Conservation (phyloP, 2,888 invertebrate species). For the Cephus runcator region DNA sequence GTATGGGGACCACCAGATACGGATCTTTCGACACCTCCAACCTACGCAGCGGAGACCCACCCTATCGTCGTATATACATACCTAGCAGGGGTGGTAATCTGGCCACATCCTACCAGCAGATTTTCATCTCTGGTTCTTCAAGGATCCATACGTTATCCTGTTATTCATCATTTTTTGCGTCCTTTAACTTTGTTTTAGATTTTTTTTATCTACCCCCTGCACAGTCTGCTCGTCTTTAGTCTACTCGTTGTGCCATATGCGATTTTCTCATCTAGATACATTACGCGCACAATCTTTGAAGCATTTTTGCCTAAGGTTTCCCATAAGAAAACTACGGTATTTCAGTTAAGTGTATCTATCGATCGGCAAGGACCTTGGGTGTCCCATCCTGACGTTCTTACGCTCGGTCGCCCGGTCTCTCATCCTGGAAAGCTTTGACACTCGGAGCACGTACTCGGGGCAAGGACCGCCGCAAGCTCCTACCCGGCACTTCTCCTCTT, state of each 20-base stretch:
- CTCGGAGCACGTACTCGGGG: slow-evolving; percentile 64
- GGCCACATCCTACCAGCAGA: no score
- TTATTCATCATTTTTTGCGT: no score
- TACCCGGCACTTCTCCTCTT: slow-evolving; percentile 27
- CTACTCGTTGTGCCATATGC: no score
- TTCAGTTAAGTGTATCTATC: slow-evolving; percentile 47
- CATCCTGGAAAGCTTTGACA: slow-evolving; percentile 61
- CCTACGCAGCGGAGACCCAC: slow-evolving; percentile 17
- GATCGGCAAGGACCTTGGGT: slow-evolving; percentile 64
- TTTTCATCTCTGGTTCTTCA: no score
- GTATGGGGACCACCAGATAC: slow-evolving; percentile 32
- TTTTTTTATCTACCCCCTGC: no score
- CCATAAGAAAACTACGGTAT: neutral
- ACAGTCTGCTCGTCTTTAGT: no score
- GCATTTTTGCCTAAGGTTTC: no score
- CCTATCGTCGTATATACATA: slow-evolving; percentile 11
- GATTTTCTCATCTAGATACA: no score
- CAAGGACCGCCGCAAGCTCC: slow-evolving; percentile 66
- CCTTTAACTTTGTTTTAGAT: no score
- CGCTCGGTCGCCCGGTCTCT: slow-evolving; percentile 55
- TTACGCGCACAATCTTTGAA: no score
- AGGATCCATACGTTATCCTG: no score
- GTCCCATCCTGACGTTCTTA: slow-evolving; percentile 47
- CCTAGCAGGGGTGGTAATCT: no score
- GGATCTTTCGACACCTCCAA: slow-evolving; percentile 37